Evolutionary conservation across 2,797 vertebrate species (phyloP).

Genomic region (Hydrophis major): DNA sequence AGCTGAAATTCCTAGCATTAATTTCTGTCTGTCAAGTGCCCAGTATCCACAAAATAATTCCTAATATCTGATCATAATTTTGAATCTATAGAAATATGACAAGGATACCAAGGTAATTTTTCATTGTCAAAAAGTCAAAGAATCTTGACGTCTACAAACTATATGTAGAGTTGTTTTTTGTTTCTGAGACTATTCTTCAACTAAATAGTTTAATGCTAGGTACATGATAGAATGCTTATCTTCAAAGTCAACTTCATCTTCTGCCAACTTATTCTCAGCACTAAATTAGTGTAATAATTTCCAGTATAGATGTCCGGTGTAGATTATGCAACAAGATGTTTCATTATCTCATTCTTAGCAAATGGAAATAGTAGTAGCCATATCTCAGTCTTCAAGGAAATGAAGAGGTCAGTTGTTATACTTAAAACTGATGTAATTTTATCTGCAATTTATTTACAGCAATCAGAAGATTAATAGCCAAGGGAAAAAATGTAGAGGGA

Average conservation of each 20-base stretch:
- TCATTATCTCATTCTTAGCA: not conserved
- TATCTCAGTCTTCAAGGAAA: not conserved
- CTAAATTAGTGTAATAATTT: not conserved
- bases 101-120: not conserved
- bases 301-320: not conserved
- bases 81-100: not conserved
- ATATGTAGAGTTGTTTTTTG: not conserved
- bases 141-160: not conserved
- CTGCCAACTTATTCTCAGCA: not conserved
- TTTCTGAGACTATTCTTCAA: not conserved
- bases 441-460: constrained; percentile 69
- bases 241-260: not conserved
- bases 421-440: not conserved
- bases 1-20: not conserved
- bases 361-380: not conserved
- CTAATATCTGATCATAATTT: not conserved
- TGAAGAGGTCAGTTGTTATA: not conserved
- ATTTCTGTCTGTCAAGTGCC: not conserved
- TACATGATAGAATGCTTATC: not conserved
- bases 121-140: not conserved
- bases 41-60: not conserved
- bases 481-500: constrained; percentile 73
- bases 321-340: not conserved
- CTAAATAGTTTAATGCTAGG: not conserved
- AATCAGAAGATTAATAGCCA: constrained; percentile 80